These are phyloP conservation scores for Lasioglossum malachurum DNA, from an alignment of 2,888 invertebrate genomes.

Conservation along the genomic window DNA sequence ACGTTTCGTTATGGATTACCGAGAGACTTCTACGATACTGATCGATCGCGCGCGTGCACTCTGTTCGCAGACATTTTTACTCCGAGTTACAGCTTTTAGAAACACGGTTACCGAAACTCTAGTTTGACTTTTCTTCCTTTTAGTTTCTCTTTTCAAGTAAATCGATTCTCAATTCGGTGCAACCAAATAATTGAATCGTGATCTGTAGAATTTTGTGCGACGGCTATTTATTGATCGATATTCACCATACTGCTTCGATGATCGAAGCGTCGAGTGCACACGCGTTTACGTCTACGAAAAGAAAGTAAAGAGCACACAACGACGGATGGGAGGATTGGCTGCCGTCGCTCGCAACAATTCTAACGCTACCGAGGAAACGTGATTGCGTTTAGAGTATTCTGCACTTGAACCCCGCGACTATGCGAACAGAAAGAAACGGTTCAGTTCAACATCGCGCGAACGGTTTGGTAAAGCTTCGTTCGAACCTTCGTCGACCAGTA, in stretches of 20 bases:
- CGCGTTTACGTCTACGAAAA: slow-evolving; percentile 46
- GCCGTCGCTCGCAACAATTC: slow-evolving; percentile 40
- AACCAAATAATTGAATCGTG: neutral
- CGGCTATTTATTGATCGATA: neutral
- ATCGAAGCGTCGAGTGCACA: slow-evolving; percentile 29
- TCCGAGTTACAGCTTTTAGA: neutral
- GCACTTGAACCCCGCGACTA: neutral
- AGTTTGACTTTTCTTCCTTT: neutral
- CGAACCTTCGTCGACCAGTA: neutral
- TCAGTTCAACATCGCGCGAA: neutral
- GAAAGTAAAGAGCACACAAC: slow-evolving; percentile 30
- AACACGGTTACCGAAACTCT: neutral
- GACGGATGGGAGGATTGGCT: slow-evolving; percentile 47
- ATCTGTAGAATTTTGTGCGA: slow-evolving; percentile 4
- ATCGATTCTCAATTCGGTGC: neutral
- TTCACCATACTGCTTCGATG: neutral
- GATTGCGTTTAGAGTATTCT: neutral
- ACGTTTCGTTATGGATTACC: slow-evolving; percentile 42
- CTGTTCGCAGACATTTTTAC: neutral
- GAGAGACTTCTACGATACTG: slow-evolving; percentile 39
- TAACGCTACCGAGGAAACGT: neutral
- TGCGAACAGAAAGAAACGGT: neutral
- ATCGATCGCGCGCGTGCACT: slow-evolving; percentile 53
- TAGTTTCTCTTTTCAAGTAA: neutral
- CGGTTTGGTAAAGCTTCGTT: neutral